These are phyloP conservation scores for Brachyopa scutellaris DNA, from an alignment of 2,888 invertebrate species.

Conservation along the genomic window DNA sequence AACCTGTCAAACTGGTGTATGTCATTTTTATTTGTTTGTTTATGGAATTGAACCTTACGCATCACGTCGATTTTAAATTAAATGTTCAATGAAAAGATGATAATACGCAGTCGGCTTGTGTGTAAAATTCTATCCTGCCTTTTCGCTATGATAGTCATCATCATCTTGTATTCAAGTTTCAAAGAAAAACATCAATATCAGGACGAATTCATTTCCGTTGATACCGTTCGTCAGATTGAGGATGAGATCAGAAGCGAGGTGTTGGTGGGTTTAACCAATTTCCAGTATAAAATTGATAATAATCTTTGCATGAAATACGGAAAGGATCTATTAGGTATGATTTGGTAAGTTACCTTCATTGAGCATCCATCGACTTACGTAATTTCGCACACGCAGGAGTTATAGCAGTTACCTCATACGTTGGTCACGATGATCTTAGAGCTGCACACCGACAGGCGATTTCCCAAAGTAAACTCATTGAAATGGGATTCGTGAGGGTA, in stretches of 20 bases:
- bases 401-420: constrained; percentile 89
- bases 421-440: constrained; percentile 87
- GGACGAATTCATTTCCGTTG: constrained; percentile 76
- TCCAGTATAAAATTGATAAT: constrained; percentile 77
- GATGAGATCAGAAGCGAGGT: constrained; percentile 44
- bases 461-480: constrained; percentile 83
- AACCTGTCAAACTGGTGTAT: constrained; percentile 40
- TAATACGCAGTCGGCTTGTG: constrained; percentile 77
- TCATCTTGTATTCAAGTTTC: constrained; percentile 77
- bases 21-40: constrained; percentile 52
- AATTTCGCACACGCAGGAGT: constrained; percentile 75
- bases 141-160: constrained; percentile 75
- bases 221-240: constrained; percentile 43
- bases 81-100: constrained; percentile 76
- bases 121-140: constrained; percentile 76
- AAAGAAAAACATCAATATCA: constrained; percentile 73
- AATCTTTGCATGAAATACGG: constrained; percentile 75
- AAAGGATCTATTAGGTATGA: constrained; percentile 78
- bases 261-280: constrained; percentile 77
- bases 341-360: not conserved
- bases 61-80: constrained; percentile 1
- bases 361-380: constrained; percentile 19
- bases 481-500: constrained; percentile 85
- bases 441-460: constrained; percentile 88
- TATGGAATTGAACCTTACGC: constrained; percentile 24